Evolutionary conservation across 2,113 vertebrate species (phyloP), one percentile per base, ranked within the genome.

Genomic region (Bungarus multicinctus): DNA sequence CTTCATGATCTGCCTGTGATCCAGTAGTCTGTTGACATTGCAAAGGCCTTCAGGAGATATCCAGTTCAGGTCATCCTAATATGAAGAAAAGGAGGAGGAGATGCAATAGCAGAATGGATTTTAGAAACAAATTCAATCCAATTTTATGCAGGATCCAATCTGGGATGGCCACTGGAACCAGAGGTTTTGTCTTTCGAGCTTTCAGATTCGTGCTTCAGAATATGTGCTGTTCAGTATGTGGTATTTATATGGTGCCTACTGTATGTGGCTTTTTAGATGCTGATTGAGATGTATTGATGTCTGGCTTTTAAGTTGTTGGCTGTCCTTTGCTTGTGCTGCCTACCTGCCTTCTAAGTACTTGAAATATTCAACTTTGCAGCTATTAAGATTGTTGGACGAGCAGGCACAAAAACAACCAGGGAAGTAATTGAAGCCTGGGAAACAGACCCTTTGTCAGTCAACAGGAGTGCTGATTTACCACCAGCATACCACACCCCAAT

Each of bases 41-140:
- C 92, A 97, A 45, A 97, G 93, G 53, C 94, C 95, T 93, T 97
- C 95, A 34, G 96, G 95, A 81, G 97, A 97, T 94, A 96, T 98
- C 98, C 98, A 98, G 90, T 97, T 98, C 94, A 98, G 98, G 93
- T 98, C 98, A 96, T 99, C 97, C 98, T 98, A 89, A 93, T 64
- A 43, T 1, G 10, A 18, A 11, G 23, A 23, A 94, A 89, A 92
- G 92, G 45, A 54, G 34, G 5, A 60, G 1, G 1, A 58, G 43
- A 54, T 53, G 22, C 16, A 90, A 60, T 93, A 14, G 20, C 50
- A 60, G 16, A 0, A 0, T 89, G 90, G 90, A 43, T 39, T 8
- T 60, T 88, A 92, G 60, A 52, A 27, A 43, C 89, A 91, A 93
- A 3, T 4, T 85, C 89, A 90, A 34, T 16, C 94, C 74, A 52